Conservation (phyloP, 2,113 vertebrate species). For the Osmerus eperlanus region DNA sequence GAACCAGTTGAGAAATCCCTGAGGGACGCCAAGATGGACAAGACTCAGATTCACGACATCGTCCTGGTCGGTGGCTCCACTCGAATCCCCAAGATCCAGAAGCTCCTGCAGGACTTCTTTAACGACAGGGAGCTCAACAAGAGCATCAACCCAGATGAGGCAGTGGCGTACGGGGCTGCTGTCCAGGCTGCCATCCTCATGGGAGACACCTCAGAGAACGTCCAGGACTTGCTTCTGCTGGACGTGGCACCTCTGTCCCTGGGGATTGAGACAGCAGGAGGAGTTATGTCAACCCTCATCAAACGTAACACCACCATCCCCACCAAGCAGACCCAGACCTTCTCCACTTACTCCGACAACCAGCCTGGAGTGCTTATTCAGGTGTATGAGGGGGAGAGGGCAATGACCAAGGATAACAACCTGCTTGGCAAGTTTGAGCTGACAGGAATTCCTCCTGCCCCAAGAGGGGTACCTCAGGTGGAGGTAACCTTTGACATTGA, state of each 20-base stretch:
- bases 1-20: not conserved
- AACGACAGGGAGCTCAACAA: constrained; percentile 3
- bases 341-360: constrained; percentile 66
- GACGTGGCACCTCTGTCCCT: constrained; percentile 45
- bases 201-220: constrained; percentile 3
- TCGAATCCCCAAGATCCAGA: constrained; percentile 2
- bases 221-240: not conserved
- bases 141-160: constrained; percentile 4
- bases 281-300: constrained; percentile 64
- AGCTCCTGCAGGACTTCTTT: constrained; percentile 2
- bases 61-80: constrained; percentile 4
- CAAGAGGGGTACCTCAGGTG: constrained; percentile 53
- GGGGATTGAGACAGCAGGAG: constrained; percentile 64
- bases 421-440: constrained; percentile 70
- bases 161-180: not conserved
- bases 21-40: constrained; percentile 4
- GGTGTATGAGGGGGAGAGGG: constrained; percentile 65
- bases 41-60: not conserved
- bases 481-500: constrained; percentile 66
- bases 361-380: constrained; percentile 65
- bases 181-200: not conserved
- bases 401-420: constrained; percentile 71
- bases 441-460: constrained; percentile 57
- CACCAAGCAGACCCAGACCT: constrained; percentile 66
- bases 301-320: constrained; percentile 69